Percentiles rank a stretch among this genome's conserved stretches.
Evolutionary conservation across 2,888 invertebrate genomes (phyloP).

Genomic region (Stictocephala bisonia): DNA sequence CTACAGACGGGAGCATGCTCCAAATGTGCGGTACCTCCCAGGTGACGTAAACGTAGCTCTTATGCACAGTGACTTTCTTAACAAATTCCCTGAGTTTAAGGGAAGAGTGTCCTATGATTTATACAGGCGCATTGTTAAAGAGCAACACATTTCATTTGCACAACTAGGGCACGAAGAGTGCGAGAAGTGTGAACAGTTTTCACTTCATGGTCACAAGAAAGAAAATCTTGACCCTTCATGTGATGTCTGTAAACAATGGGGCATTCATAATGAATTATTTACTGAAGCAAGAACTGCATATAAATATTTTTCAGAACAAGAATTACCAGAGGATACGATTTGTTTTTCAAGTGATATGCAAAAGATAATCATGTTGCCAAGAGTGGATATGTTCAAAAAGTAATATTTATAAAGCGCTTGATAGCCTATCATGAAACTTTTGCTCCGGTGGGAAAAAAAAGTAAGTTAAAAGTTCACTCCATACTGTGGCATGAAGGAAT

Average conservation of each 20-base stretch:
- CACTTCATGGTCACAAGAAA: conserved; percentile 28
- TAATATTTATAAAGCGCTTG: conserved; percentile 54
- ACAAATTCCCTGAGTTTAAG: conserved; percentile 42
- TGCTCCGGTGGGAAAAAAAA: conserved; percentile 42
- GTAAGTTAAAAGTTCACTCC: conserved; percentile 48
- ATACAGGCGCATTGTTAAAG: conserved; percentile 30
- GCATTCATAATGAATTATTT: conserved; percentile 4
- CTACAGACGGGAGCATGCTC: conserved; percentile 54
- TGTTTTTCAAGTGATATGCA: conserved; percentile 33
- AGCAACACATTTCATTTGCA: conserved; percentile 46
- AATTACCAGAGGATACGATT: conserved; percentile 8
- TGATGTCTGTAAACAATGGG: conserved; percentile 33
- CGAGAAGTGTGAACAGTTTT: neutral
- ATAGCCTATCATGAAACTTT: conserved; percentile 55
- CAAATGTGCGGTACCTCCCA: conserved; percentile 53
- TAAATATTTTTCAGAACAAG: conserved; percentile 11
- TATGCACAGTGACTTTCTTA: conserved; percentile 42
- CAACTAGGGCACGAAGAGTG: conserved; percentile 17
- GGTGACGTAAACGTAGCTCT: conserved; percentile 43
- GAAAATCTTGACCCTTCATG: conserved; percentile 1
- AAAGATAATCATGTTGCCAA: conserved; percentile 56
- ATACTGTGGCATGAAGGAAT: conserved; percentile 60
- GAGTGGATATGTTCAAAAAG: conserved; percentile 57
- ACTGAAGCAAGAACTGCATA: neutral
- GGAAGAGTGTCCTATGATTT: conserved; percentile 42